Evolutionary conservation across 1,140 invertebrate species (phyloP), one percentile per base, ranked within the genome.

Genomic region (Sinonovacula constricta): DNA sequence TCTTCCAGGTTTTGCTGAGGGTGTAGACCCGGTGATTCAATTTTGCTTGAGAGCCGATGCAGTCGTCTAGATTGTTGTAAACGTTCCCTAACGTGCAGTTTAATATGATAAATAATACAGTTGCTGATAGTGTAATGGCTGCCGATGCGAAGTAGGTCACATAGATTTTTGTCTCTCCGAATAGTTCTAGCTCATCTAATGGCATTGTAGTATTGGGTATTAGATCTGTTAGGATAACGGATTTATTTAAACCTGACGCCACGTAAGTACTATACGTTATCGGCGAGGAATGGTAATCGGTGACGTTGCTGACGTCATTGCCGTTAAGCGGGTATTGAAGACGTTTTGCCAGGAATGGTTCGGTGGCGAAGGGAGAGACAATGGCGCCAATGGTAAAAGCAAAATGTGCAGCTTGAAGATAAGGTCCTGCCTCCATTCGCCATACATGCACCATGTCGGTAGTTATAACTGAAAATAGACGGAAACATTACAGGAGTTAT

Each of bases 321-420:
- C 18, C 18, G 7, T 10, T 7, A 45, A 45, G 7, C 7, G 39
- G 7, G 18, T 45, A 18, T 45, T 45, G 7, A 45, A 24, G 15
- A 14, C 3, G 14, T 30, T 62, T 14, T 7, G 59, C 70, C 3
- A 74, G 56, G 34, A 74, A 74, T 33, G 70, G 45, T 28, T 74
- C 30, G 3, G 30, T 28, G 3, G 56, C 24, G 22, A 74, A 53
- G 0, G 70, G 59, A 1, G 70, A 74, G 1, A 74, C 26, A 30
- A 74, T 63, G 24, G 70, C 56, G 3, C 70, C 57, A n/a, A 63
- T 36, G 36, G 57, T 63, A 53, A 63, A 74, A 18, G 45, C 34
- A 51, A 31, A 31, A 3, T 74, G 57, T 10, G 63, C 34, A 2
- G 70, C 70, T 36, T 74, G 70, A 14, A 63, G 36, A 18, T 34